Conservation (phyloP, 2,888 invertebrate genomes). For the Dugesia japonica region DNA sequence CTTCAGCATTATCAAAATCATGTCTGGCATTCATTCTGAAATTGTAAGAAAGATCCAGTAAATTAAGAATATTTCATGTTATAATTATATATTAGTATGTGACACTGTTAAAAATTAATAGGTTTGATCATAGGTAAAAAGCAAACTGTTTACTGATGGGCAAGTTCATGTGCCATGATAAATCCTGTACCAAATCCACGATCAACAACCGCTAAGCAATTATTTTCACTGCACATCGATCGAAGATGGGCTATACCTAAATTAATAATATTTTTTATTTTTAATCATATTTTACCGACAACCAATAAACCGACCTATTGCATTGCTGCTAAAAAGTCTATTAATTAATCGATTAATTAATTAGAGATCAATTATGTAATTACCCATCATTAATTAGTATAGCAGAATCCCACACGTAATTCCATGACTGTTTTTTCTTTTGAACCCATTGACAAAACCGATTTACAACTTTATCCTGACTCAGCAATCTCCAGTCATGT, state of each 20-base stretch:
- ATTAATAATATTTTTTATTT: too few species aligned
- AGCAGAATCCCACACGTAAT: neutral
- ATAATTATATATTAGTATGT: too few species aligned
- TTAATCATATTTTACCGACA: neutral
- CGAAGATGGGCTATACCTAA: slow-evolving; percentile 29
- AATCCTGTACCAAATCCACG: slow-evolving; percentile 30
- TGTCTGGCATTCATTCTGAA: slow-evolving; percentile 27
- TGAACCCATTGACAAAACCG: neutral
- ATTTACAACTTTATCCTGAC: neutral
- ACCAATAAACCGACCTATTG: neutral
- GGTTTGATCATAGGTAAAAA: too few species aligned
- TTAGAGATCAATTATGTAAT: neutral
- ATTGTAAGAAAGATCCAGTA: too few species aligned
- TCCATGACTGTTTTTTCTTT: neutral
- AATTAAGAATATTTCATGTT: too few species aligned
- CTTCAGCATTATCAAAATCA: slow-evolving; percentile 13
- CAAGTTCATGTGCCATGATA: slow-evolving; percentile 33
- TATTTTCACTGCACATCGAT: slow-evolving; percentile 31
- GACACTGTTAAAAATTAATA: too few species aligned
- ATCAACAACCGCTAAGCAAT: slow-evolving; percentile 28
- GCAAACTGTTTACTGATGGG: slow-evolving; percentile 32
- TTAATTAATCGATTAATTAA: too few species aligned
- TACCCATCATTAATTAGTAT: neutral
- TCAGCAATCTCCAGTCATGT: neutral
- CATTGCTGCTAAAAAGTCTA: neutral